Base-by-base conservation (phyloP, 1,140 invertebrate genomes). In the Oscheius sp. region DNA sequence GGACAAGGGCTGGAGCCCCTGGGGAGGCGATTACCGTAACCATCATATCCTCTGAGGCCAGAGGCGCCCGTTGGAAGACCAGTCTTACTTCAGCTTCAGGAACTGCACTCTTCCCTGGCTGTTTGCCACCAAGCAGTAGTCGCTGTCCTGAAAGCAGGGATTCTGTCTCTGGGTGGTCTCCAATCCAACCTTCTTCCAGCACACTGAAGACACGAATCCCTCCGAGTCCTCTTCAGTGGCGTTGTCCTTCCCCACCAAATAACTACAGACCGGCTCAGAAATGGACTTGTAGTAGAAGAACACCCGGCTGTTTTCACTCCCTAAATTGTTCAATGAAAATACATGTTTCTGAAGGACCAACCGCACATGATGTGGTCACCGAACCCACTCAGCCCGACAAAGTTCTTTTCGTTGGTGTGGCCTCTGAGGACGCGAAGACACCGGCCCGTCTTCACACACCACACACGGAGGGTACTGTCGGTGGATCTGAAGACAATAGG, bases 321-420 rank as follows among this genome's bases (percentile, higher is more conserved):
- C 49, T 55, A 55, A 55, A 55, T 20, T 7, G 28, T 55, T 55
- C 7, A 55, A 20, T 4, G 7, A 23, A n/a, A n/a, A n/a, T 55
- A 55, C 7, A n/a, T 10, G 38, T 42, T n/a, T 42, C 38, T 42
- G 10, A 42, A 13, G 23, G 49, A 55, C 15, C 4, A 23, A 55
- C 94, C 95, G 87, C 93, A 96, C 2, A 93, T 93, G 26, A 97
- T 89, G 85, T 94, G 96, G 83, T 94, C 91, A 1, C 93, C 93
- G 86, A 96, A 92, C 0, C 93, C 95, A 0, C 93, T 93, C n/a
- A 97, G 85, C 0, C 94, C 94, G 10, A 97, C 93, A 87, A 97
- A 97, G 85, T 96, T 96, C 84, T 96, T 97, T 85, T 97, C 94
- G 85, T 97, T 97, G 1, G 91, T 89, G 86, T 97, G 94, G 1